Evolutionary conservation across 2,113 vertebrate species (phyloP).

Genomic region (Vimba vimba): DNA sequence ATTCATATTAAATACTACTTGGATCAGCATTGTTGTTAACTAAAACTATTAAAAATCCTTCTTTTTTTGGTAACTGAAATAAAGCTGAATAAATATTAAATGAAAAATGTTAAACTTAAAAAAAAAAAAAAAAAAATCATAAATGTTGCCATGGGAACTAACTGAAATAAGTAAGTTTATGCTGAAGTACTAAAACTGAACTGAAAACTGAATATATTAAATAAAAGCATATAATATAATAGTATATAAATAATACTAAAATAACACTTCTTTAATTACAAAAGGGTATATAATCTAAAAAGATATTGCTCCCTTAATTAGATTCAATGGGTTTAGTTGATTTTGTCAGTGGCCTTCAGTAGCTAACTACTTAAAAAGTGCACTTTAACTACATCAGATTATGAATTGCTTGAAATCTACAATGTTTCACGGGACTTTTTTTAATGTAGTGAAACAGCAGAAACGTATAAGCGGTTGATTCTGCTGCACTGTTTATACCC

Average conservation of each 20-base stretch:
- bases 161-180: no score
- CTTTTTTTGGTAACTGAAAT: no score
- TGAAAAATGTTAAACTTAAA: no score
- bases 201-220: not conserved
- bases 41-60: no score
- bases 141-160: no score
- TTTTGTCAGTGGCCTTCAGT: not conserved
- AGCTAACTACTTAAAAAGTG: not conserved
- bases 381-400: not conserved
- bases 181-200: no score
- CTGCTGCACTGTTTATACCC: not conserved
- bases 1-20: no score
- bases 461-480: not conserved
- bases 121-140: no score
- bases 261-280: not conserved
- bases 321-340: not conserved
- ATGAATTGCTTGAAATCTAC: not conserved
- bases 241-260: not conserved
- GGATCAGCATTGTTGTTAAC: no score
- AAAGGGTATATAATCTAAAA: not conserved
- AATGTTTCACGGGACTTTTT: not conserved
- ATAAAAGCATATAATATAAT: not conserved
- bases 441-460: not conserved
- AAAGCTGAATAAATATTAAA: no score
- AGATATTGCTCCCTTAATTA: not conserved